phyloP scores from a whole-genome alignment of 30 jellyfish, hydroid and myxozoan genomes.

The Clytia hemisphaerica region DNA sequence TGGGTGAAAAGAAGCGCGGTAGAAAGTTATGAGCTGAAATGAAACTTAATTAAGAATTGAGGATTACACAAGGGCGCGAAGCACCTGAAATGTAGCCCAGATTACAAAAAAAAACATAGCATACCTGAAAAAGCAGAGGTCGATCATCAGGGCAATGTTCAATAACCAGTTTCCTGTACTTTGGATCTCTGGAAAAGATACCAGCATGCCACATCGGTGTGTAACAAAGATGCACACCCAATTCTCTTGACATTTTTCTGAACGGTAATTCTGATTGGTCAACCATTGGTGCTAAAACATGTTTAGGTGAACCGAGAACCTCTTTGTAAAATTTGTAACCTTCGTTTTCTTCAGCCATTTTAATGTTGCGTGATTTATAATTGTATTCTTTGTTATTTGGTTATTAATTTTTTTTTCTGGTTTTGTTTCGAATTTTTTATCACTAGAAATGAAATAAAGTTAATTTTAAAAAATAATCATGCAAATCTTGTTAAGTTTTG shows the following conservation, averaged over 20 bases:
- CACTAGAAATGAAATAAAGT: too few species aligned
- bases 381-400: too few species aligned
- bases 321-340: conserved; percentile 56
- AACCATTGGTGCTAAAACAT: conserved; percentile 97
- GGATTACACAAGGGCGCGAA: too few species aligned
- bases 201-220: conserved; percentile 99
- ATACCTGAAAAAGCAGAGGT: conserved; percentile 91
- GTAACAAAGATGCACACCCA: conserved; percentile 86
- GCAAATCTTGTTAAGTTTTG: too few species aligned
- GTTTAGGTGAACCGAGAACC: conserved; percentile 64
- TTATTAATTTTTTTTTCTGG: too few species aligned
- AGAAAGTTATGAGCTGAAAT: too few species aligned
- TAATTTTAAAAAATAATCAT: too few species aligned
- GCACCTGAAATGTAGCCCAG: too few species aligned
- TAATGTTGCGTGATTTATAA: too few species aligned
- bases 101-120: background rate
- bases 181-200: conserved; percentile 74
- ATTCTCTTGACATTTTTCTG: conserved; percentile 72
- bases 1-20: too few species aligned
- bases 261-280: conserved; percentile 96
- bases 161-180: conserved; percentile 79
- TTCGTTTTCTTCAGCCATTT: background rate
- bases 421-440: too few species aligned
- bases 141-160: conserved; percentile 79
- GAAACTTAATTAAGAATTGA: too few species aligned